Evolutionary conservation across 2,888 invertebrate genomes (phyloP).

Genomic region (Pollenia angustigena): DNA sequence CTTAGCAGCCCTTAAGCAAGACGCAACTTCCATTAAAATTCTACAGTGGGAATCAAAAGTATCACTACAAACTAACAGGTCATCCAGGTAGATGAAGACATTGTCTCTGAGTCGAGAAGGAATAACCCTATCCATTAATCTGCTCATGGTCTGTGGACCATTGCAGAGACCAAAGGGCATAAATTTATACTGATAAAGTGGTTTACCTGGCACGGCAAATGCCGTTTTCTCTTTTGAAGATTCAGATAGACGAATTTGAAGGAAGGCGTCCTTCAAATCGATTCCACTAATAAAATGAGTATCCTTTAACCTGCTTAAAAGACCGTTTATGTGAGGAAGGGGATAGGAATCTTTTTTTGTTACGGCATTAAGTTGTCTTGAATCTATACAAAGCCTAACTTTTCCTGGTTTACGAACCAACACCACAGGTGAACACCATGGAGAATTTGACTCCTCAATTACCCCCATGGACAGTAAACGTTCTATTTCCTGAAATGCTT

Average conservation of each 20-base stretch:
- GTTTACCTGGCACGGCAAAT: conserved; percentile 73
- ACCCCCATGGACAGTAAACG: conserved; percentile 6
- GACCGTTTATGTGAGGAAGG: conserved; percentile 27
- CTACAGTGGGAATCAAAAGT: neutral
- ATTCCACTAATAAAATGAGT: conserved; percentile 4
- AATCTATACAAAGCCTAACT: conserved; percentile 37
- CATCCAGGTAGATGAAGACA: neutral
- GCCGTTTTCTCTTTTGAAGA: conserved; percentile 71
- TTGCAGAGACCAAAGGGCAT: conserved; percentile 70
- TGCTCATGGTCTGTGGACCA: conserved; percentile 64
- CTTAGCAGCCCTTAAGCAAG: neutral
- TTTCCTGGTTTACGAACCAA: conserved; percentile 40
- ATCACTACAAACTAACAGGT: conserved; percentile 10
- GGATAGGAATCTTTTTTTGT: conserved; percentile 29
- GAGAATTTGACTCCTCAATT: conserved; percentile 38
- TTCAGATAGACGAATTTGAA: conserved; percentile 30
- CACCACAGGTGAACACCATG: conserved; percentile 29
- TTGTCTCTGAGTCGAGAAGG: conserved; percentile 18
- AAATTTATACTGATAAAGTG: conserved; percentile 62
- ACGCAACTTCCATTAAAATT: conserved; percentile 5
- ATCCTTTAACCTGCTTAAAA: conserved; percentile 4
- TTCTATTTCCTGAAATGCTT: conserved; percentile 35
- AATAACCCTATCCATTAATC: conserved; percentile 49
- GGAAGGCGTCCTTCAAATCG: conserved; percentile 39
- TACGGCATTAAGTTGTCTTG: conserved; percentile 1